phyloP scores from a whole-genome alignment of 2,888 invertebrate species.

The Rhynchonema sp. region DNA sequence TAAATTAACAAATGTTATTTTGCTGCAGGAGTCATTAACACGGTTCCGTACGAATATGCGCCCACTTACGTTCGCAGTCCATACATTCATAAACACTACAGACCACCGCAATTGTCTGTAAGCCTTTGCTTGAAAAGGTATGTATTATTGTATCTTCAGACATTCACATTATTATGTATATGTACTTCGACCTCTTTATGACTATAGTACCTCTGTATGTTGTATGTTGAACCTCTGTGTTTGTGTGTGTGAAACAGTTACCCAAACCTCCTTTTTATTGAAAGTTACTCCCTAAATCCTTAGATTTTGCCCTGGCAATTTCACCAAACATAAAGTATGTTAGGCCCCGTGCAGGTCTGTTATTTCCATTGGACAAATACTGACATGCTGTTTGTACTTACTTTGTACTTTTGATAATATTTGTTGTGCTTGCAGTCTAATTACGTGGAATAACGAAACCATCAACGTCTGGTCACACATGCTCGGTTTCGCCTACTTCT shows the following conservation, averaged over 20 bases:
- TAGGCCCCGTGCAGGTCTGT: no score
- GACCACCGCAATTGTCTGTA: conserved; percentile 44
- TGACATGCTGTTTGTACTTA: neutral
- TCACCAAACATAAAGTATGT: no score
- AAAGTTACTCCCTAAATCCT: no score
- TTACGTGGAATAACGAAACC: conserved; percentile 93
- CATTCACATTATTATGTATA: neutral
- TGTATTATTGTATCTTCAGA: conserved; percentile 8
- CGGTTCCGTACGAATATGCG: neutral
- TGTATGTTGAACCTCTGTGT: no score
- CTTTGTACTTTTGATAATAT: neutral
- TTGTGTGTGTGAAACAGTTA: no score
- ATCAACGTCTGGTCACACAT: conserved; percentile 93
- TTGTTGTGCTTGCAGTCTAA: conserved; percentile 44
- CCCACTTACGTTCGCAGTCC: neutral
- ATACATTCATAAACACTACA: conserved; percentile 17
- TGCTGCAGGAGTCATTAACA: neutral
- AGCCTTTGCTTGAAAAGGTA: conserved; percentile 68
- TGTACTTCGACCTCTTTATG: no score
- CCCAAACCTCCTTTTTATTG: no score
- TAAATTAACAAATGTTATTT: no score
- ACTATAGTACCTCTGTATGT: no score
- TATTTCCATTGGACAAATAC: neutral
- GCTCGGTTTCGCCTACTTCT: conserved; percentile 43
- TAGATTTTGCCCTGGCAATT: no score